Evolutionary conservation across 2,113 vertebrate genomes (phyloP), one percentile per base, ranked within the genome.

Genomic region (Lethenteron camtschaticum): DNA sequence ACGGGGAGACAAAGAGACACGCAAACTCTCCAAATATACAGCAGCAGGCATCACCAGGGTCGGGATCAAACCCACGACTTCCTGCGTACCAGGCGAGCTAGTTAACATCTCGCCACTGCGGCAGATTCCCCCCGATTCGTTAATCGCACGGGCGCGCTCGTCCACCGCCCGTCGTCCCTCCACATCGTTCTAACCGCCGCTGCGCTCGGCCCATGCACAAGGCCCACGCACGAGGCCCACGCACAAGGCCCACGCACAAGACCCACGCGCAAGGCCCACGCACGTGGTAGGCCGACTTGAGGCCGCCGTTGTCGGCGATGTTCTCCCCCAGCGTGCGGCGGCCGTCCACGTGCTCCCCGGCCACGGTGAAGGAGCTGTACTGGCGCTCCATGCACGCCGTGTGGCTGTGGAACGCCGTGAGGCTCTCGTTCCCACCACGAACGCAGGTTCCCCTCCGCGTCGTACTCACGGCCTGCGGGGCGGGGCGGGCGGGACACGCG

Each of bases 311-410:
- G 78, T 99, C 94, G 0, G 94, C 92, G 0, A 99, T 99, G 78
- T 99, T 99, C 78, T 99, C 94, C 9, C 92, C 92, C 0, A 99
- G 81, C 0, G 94, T 96, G 73, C 91, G 89, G n/a, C 78, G 85
- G 71, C 94, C 94, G 0, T 95, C 96, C 73, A 99, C 75, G 0
- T 84, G 78, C 78, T 99, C 94, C 0, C 85, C 79, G 0, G 94
- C 91, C 74, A 96, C 71, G 1, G 80, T 87, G 78, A 95, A 99
- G 77, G 90, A 90, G 73, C 85, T 56, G 0, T 99, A 96, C 73
- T 96, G 92, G 73, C 86, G 85, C 74, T 91, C 85, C 87, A 99
- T 89, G 78, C 94, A 99, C 12, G 81, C 83, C 0, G 90, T 86
- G 80, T 95, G 90, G 66, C 69, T 80, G 79, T 91, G 95, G 79